phyloP scores from a whole-genome alignment of 2,797 vertebrate species.

The Phyllotis vaccarum region DNA sequence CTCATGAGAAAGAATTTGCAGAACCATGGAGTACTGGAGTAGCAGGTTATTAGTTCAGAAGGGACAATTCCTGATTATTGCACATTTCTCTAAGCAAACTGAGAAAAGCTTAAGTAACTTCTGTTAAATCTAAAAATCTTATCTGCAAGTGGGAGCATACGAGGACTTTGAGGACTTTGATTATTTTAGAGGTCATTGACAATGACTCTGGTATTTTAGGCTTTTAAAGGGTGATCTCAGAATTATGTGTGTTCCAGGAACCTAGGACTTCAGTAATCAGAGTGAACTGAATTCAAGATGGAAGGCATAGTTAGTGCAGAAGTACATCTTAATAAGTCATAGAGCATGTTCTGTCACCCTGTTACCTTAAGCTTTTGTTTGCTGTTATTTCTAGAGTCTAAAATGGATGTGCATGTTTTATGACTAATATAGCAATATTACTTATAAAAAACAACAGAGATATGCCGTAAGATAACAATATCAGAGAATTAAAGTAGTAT shows the following conservation, averaged over 20 bases:
- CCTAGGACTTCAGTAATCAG: neutral
- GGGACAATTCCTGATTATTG: neutral
- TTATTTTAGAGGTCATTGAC: neutral
- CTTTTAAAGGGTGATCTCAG: neutral
- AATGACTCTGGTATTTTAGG: neutral
- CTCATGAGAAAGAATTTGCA: neutral
- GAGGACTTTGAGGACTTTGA: rapidly evolving
- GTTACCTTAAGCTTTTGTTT: neutral
- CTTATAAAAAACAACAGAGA: neutral
- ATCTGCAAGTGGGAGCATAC: neutral
- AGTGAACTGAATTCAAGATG: neutral
- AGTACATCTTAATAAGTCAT: neutral
- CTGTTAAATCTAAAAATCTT: neutral
- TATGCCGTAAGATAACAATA: neutral
- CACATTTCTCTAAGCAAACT: neutral
- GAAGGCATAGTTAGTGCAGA: neutral
- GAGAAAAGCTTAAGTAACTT: neutral
- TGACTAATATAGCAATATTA: neutral
- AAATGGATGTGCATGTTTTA: neutral
- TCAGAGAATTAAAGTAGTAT: neutral
- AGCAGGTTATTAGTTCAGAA: neutral
- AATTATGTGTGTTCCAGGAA: neutral
- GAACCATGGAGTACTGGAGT: neutral
- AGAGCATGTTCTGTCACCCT: neutral
- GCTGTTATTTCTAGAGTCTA: neutral